A percentile compares a stretch with the other conserved stretches of the same genome.
These are phyloP conservation scores for Quiscalus mexicanus DNA, from an alignment of 2,113 vertebrate species.

Conservation along the genomic window DNA sequence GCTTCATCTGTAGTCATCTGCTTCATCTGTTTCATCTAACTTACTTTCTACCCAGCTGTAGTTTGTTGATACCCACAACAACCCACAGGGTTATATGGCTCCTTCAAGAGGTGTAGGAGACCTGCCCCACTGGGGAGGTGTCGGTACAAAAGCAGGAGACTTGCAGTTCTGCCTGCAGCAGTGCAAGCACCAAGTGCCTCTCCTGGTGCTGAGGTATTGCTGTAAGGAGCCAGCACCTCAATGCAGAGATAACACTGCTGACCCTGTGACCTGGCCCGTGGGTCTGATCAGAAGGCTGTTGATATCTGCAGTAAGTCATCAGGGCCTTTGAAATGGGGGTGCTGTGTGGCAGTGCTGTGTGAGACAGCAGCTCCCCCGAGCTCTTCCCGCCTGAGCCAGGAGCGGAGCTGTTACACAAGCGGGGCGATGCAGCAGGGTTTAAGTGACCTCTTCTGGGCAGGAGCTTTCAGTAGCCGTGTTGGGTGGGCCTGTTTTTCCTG, in stretches of 20 bases:
- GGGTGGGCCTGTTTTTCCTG: conserved; percentile 13
- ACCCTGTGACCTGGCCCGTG: background rate
- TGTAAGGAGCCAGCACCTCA: background rate
- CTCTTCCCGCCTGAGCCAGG: background rate
- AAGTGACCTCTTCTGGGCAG: background rate
- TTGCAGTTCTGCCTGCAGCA: background rate
- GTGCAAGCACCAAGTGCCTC: background rate
- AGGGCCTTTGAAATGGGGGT: background rate
- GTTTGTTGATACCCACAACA: background rate
- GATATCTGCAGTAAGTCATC: background rate
- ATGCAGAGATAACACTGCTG: fast-evolving
- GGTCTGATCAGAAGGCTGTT: background rate
- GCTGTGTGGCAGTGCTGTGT: fast-evolving
- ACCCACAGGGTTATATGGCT: background rate
- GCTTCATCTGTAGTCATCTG: background rate
- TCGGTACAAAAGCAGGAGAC: background rate
- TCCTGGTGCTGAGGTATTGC: background rate
- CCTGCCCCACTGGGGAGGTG: background rate
- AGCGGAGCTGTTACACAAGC: background rate
- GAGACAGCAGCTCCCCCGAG: background rate
- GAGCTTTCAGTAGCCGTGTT: background rate
- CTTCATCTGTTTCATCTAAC: background rate
- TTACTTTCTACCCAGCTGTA: background rate
- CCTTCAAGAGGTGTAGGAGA: background rate
- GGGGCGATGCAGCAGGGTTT: background rate